phyloP scores from a whole-genome alignment of 2,888 invertebrate genomes.

The Leuctra nigra region DNA sequence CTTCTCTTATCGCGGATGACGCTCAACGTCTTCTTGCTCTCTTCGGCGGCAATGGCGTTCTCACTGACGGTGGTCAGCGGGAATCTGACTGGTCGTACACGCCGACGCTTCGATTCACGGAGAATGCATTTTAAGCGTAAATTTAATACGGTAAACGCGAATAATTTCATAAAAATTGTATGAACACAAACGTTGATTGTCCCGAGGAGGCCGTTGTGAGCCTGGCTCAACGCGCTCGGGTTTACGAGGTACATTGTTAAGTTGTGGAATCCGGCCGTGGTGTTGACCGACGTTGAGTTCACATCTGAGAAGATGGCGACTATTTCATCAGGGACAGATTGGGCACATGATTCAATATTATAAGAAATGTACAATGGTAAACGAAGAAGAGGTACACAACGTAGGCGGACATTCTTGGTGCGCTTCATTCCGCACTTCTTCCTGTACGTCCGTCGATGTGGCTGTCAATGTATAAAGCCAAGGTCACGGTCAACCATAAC shows the following conservation, averaged over 20 bases:
- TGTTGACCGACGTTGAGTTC: slow-evolving; percentile 43
- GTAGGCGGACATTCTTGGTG: slow-evolving; percentile 72
- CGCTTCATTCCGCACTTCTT: too few relatives aligned
- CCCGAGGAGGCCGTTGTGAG: slow-evolving; percentile 44
- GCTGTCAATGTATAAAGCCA: slow-evolving; percentile 78
- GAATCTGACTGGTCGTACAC: too few relatives aligned
- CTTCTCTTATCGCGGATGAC: too few relatives aligned
- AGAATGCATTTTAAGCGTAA: too few relatives aligned
- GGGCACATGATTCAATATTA: slow-evolving; percentile 47
- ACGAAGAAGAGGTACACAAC: slow-evolving; percentile 73
- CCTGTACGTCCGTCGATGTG: too few relatives aligned
- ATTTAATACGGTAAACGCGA: slow-evolving; percentile 84
- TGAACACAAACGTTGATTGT: slow-evolving; percentile 83
- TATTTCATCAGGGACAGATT: slow-evolving; percentile 40
- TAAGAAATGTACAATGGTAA: slow-evolving; percentile 79
- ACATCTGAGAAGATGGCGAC: slow-evolving; percentile 42
- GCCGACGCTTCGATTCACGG: too few relatives aligned
- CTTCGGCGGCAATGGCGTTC: too few relatives aligned
- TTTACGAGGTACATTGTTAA: slow-evolving; percentile 56
- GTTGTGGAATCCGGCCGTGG: slow-evolving; percentile 45
- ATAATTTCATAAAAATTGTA: slow-evolving; percentile 84
- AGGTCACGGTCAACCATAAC: slow-evolving; percentile 69
- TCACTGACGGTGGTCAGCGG: slow-evolving; percentile 46
- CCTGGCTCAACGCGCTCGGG: slow-evolving; percentile 52
- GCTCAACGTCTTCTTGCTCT: slow-evolving; percentile 27